Percentiles rank a stretch among this genome's conserved stretches.
Conservation (phyloP, 2,113 vertebrate genomes). For the Lampris incognitus region DNA sequence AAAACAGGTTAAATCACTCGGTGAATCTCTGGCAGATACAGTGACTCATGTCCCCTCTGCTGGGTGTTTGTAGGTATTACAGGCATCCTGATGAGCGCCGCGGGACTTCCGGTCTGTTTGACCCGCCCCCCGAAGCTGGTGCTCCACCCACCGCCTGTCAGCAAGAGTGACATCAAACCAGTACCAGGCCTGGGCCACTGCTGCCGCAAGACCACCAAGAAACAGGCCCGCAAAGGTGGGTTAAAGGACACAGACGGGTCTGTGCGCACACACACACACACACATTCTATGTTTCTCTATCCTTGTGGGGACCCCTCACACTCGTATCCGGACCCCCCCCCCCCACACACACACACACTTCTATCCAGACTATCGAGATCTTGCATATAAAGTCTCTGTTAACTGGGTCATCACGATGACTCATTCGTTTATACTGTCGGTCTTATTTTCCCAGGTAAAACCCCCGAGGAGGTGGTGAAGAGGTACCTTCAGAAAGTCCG, state of each 20-base stretch:
- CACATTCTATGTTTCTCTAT: background rate
- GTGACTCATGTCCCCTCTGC: slow-evolving; percentile 21
- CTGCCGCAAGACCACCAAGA: slow-evolving; percentile 95
- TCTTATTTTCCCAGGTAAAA: slow-evolving; percentile 83
- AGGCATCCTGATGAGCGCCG: slow-evolving; percentile 94
- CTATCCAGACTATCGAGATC: background rate
- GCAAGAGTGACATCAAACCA: slow-evolving; percentile 95
- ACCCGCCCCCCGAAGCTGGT: slow-evolving; percentile 93
- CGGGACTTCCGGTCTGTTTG: slow-evolving; percentile 92
- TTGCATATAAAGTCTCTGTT: no score
- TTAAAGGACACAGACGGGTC: background rate
- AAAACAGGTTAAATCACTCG: no score
- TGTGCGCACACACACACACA: no score
- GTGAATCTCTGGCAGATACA: background rate
- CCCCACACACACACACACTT: no score
- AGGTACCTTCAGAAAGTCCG: slow-evolving; percentile 95
- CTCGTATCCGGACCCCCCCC: no score
- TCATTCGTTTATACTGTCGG: background rate
- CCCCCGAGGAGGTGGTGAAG: slow-evolving; percentile 93
- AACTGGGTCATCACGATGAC: no score
- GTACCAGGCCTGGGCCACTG: slow-evolving; percentile 93
- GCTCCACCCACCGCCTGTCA: slow-evolving; percentile 93
- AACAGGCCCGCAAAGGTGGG: slow-evolving; percentile 93
- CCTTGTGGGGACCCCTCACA: no score
- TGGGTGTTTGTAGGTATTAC: slow-evolving; percentile 87